Evolutionary conservation across 2,113 vertebrate genomes (phyloP).

Genomic region (Perccottus glenii): DNA sequence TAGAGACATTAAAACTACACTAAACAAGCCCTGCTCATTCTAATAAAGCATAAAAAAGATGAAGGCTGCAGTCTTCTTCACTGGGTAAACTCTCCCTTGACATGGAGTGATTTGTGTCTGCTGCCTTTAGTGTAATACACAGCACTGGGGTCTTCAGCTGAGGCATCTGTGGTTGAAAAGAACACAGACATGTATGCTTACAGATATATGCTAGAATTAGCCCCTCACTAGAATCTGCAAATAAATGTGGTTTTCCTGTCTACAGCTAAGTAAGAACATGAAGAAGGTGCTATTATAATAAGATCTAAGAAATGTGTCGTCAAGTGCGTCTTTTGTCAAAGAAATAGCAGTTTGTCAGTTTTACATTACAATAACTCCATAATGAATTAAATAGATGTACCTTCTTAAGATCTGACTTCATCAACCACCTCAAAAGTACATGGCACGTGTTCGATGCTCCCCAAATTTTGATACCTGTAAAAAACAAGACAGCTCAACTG

Average conservation of each 20-base stretch:
- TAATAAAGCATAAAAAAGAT: conserved; percentile 2
- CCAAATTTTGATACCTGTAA: neutral
- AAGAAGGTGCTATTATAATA: neutral
- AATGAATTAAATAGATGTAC: neutral
- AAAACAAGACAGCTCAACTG: neutral
- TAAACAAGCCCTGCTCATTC: neutral
- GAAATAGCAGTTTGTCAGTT: neutral
- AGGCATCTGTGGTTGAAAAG: conserved; percentile 31
- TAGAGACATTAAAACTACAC: too few species aligned
- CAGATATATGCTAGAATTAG: neutral
- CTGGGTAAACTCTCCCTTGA: neutral
- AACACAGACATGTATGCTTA: neutral
- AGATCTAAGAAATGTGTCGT: neutral
- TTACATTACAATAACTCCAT: neutral
- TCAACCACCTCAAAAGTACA: neutral
- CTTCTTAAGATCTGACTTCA: neutral
- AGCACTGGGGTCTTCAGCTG: neutral
- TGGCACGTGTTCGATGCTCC: neutral
- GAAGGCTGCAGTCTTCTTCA: neutral
- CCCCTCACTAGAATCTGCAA: neutral
- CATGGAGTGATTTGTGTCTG: neutral
- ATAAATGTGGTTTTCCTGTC: conserved; percentile 31
- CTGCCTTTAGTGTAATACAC: rapidly evolving
- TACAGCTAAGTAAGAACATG: neutral
- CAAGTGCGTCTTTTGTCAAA: neutral